Evolutionary conservation across 2,113 vertebrate species (phyloP).

Genomic region (Pagrus major): DNA sequence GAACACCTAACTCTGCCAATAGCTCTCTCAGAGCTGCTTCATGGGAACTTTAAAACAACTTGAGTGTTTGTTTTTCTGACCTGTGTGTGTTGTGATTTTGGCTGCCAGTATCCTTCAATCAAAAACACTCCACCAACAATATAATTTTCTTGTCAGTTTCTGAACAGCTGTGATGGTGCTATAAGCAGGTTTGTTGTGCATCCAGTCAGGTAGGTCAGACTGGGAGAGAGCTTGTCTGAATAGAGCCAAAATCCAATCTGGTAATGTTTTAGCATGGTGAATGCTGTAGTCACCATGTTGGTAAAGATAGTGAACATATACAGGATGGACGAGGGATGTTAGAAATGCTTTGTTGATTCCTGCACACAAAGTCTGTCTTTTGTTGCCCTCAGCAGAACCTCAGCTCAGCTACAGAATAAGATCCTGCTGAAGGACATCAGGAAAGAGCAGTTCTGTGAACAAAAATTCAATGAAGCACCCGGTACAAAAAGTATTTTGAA

Average conservation of each 20-base stretch:
- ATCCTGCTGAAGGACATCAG: constrained; percentile 19
- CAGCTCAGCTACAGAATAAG: not conserved
- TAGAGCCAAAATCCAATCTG: not conserved
- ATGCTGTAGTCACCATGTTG: not conserved
- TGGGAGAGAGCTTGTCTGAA: not conserved
- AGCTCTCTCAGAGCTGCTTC: too few relatives aligned
- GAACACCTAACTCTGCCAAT: too few relatives aligned
- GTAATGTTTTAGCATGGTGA: not conserved
- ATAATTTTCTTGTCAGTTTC: not conserved
- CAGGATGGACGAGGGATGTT: not conserved
- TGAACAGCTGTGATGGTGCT: not conserved
- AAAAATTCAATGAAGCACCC: not conserved
- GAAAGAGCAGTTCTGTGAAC: not conserved
- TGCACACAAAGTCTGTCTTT: not conserved
- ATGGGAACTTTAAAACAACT: not conserved
- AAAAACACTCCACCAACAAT: not conserved
- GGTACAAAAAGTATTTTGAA: too few relatives aligned
- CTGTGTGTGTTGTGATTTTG: not conserved
- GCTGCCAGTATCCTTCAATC: not conserved
- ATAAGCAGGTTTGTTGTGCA: not conserved
- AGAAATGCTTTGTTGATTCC: not conserved
- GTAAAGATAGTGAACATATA: not conserved
- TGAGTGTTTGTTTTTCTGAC: not conserved
- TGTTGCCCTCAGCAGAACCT: not conserved
- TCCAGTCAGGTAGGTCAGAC: not conserved